These are phyloP conservation scores for Oncopeltus fasciatus DNA, from an alignment of 1,140 invertebrate genomes.

Conservation along the genomic window DNA sequence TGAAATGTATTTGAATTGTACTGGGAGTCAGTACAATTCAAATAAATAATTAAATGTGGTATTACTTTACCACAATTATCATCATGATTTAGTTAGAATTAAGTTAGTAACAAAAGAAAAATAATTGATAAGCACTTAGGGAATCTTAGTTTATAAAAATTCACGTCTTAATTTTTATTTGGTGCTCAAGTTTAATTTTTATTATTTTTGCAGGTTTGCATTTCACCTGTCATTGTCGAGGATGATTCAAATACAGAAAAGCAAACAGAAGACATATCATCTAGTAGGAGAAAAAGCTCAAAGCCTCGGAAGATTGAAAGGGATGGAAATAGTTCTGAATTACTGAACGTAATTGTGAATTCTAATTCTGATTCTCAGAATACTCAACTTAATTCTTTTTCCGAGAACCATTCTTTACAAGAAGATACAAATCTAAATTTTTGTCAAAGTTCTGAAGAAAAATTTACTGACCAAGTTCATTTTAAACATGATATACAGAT, in stretches of 20 bases:
- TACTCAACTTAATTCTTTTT: not conserved
- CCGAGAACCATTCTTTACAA: not conserved
- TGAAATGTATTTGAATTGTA: too few relatives aligned
- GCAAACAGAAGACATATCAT: conserved; percentile 2
- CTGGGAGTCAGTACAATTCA: too few relatives aligned
- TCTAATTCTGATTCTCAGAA: conserved; percentile 1
- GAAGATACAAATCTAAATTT: not conserved
- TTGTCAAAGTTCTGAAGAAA: not conserved
- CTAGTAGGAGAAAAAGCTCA: conserved; percentile 25
- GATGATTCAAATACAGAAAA: conserved; percentile 2
- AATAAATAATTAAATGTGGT: too few relatives aligned
- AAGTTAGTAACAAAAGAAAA: too few relatives aligned
- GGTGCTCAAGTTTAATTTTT: not conserved
- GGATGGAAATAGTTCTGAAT: conserved; percentile 9
- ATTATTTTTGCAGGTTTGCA: not conserved
- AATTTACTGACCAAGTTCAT: conserved; percentile 23
- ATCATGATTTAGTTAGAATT: too few relatives aligned
- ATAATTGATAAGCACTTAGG: too few relatives aligned
- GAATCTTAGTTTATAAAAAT: too few relatives aligned
- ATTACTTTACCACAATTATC: too few relatives aligned
- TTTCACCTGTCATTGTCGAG: not conserved
- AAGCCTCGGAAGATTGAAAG: conserved; percentile 26
- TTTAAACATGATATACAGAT: too few relatives aligned
- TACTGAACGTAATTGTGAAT: not conserved
- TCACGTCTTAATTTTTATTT: too few relatives aligned